Evolutionary conservation across 1,140 invertebrate genomes (phyloP).

Genomic region (Drosophila mayri): DNA sequence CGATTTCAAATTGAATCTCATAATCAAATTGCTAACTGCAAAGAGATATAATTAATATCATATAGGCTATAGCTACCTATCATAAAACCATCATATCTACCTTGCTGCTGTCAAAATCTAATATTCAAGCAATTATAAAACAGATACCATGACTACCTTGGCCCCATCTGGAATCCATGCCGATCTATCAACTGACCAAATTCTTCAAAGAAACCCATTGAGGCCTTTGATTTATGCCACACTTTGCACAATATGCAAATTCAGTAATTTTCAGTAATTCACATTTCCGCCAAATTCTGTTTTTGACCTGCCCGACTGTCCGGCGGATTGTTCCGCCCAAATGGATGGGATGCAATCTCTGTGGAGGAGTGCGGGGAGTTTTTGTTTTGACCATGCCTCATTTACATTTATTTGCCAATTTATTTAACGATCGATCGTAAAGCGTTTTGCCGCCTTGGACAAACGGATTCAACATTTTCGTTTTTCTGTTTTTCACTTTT

Average conservation of each 20-base stretch:
- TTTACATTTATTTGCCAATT: slow-evolving; percentile 82
- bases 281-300: slow-evolving; percentile 27
- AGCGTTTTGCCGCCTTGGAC: slow-evolving; percentile 57
- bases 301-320: slow-evolving; percentile 44
- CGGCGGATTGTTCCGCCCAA: slow-evolving; percentile 35
- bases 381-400: slow-evolving; percentile 78
- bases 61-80: no score
- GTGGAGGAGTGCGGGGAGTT: slow-evolving; percentile 25
- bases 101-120: not conserved
- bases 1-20: no score
- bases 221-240: slow-evolving; percentile 37
- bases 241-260: slow-evolving; percentile 28
- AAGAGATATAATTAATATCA: no score
- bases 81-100: not conserved
- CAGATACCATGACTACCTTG: not conserved
- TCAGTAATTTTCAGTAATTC: slow-evolving; percentile 37
- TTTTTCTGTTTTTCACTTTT: slow-evolving; percentile 20
- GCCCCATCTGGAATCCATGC: slow-evolving; percentile 11
- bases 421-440: slow-evolving; percentile 83
- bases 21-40: no score
- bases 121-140: not conserved
- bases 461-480: slow-evolving; percentile 17
- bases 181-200: slow-evolving; percentile 4
- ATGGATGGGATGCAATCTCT: slow-evolving; percentile 15
- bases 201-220: slow-evolving; percentile 39